phyloP scores from a whole-genome alignment of 37 sponge, comb jelly and placozoan genomes.

The Ianthella basta region DNA sequence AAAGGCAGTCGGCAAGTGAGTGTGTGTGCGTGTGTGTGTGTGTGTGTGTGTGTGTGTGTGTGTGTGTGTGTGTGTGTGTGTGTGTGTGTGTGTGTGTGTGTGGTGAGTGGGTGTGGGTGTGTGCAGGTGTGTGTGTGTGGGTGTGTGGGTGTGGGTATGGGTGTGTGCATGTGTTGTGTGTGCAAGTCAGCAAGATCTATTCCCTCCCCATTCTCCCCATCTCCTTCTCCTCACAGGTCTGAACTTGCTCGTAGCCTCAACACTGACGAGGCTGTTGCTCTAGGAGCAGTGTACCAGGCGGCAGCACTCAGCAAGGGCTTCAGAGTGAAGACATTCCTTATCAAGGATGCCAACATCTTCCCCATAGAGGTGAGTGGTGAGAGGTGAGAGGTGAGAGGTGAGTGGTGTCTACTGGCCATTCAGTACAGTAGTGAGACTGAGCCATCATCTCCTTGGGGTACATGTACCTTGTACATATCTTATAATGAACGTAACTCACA shows the following conservation, averaged over 20 bases:
- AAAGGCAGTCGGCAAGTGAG: constrained; percentile 75
- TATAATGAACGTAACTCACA: too few relatives aligned
- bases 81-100: background rate
- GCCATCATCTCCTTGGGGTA: too few relatives aligned
- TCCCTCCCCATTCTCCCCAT: too few relatives aligned
- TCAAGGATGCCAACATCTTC: constrained; percentile 85
- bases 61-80: constrained; percentile 15
- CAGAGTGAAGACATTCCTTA: constrained; percentile 85
- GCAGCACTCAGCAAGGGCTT: constrained; percentile 85
- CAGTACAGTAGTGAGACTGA: too few relatives aligned
- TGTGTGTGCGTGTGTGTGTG: background rate
- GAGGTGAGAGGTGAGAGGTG: too few relatives aligned
- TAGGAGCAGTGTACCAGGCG: constrained; percentile 93
- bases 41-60: constrained; percentile 19
- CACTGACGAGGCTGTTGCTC: constrained; percentile 95
- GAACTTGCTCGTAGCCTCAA: constrained; percentile 92
- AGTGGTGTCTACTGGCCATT: too few relatives aligned
- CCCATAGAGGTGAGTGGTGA: constrained; percentile 92
- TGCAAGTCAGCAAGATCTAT: too few relatives aligned
- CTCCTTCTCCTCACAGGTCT: constrained; percentile 62
- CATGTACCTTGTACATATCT: too few relatives aligned
- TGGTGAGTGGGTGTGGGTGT: too few relatives aligned
- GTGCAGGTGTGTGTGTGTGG: too few relatives aligned
- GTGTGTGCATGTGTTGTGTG: too few relatives aligned
- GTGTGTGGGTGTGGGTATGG: too few relatives aligned